Evolutionary conservation across 2,888 invertebrate genomes (phyloP), one percentile per base, ranked within the genome.

Genomic region (Lasioglossum leucozonium): DNA sequence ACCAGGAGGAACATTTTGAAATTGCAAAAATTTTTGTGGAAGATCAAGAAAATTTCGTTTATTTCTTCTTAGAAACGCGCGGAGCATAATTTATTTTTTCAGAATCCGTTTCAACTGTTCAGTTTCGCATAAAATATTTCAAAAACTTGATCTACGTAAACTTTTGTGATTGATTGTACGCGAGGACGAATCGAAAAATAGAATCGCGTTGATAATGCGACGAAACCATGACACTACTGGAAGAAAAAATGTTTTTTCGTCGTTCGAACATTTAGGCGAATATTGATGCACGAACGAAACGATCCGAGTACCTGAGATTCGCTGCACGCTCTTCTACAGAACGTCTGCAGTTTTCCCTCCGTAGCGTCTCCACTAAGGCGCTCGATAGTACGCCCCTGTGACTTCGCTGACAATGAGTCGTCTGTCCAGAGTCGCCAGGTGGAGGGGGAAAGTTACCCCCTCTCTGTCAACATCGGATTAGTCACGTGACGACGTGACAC

Each of bases 301-400:
- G 73, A 79, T 84, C 85, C 6, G 62, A 30, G 85, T 84, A 85
- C 84, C 85, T 79, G 84, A 84, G 58, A 62, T 58, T 76, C 34
- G 58, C 16, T 72, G 74, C 77, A 62, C n/a, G 44, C 55, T 40
- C 51, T 44, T 44, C 2, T 26, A 30, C 10, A 16, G 55, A 42
- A 76, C 72, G 34, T 30, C 30, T 62, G 8, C 30, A 62, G 62
- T 6, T 62, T 62, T 62, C 30, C 62, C 30, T 2, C 62, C 62
- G 6, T 62, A 62, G 30, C 30, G 62, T 30, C 16, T 16, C 22
- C 30, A 30, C 16, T 58, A 16, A 16, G 16, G 30, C 30, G 16
- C 62, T 62, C 0, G 30, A 16, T 18, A 26, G 5, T 16, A 16
- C 16, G 16, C 6, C 1, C 26, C 16, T 30, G 30, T 18, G 62